Conservation (phyloP, 2,113 vertebrate species). For the Uropsilus gracilis region DNA sequence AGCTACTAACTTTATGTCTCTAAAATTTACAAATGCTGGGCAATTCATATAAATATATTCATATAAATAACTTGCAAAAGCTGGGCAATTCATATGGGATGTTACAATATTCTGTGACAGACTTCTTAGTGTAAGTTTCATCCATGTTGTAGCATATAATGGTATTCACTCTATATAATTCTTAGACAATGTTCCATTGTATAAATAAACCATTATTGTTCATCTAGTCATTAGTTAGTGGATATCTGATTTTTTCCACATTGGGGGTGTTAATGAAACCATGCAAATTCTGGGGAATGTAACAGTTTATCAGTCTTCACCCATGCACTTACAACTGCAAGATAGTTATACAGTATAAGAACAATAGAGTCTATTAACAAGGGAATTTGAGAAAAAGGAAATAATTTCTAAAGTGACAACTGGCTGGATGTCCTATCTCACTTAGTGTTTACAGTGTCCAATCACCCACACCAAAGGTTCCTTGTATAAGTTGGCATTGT, state of each 20-base stretch:
- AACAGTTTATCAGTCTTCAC: no score
- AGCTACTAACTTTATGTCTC: background rate
- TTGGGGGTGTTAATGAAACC: background rate
- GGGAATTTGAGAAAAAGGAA: no score
- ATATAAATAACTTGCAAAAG: background rate
- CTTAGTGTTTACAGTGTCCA: no score
- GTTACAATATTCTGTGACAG: background rate
- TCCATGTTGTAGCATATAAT: background rate
- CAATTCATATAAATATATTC: no score
- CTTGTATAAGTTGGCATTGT: no score
- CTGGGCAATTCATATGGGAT: background rate
- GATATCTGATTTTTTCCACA: background rate
- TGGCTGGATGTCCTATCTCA: no score
- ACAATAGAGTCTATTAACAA: no score
- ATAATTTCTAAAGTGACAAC: no score
- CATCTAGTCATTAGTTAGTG: background rate
- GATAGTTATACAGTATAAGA: no score
- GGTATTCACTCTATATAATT: background rate
- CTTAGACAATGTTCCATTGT: background rate
- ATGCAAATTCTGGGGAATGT: no score
- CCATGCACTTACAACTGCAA: no score
- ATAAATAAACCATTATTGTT: background rate
- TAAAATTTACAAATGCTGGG: background rate
- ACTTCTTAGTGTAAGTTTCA: background rate
- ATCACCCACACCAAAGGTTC: no score